These are phyloP conservation scores for Salvelinus namaycush DNA, from an alignment of 2,113 vertebrate genomes.

Conservation along the genomic window DNA sequence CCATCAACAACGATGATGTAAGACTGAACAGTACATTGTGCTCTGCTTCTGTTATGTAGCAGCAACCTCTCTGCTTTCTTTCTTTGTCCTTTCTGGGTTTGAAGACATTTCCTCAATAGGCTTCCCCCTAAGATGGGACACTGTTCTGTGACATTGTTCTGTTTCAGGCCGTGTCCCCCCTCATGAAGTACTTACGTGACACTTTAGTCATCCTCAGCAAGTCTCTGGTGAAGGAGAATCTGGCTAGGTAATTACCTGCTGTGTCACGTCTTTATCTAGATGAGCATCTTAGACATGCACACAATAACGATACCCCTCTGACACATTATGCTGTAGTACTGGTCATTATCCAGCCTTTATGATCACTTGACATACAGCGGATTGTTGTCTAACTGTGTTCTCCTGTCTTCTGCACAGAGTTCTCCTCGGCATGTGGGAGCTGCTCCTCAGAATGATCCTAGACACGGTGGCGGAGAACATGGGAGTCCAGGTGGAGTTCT, in stretches of 20 bases:
- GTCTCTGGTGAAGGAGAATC: slow-evolving; percentile 82
- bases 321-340: not conserved
- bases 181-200: slow-evolving; percentile 88
- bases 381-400: slow-evolving; percentile 4
- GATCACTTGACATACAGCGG: not conserved
- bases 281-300: not conserved
- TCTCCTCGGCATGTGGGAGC: slow-evolving; percentile 84
- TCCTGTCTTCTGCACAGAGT: slow-evolving; percentile 64
- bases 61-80: not conserved
- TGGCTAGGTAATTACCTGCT: slow-evolving; percentile 71
- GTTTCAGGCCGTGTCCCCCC: slow-evolving; percentile 81
- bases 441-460: slow-evolving; percentile 82
- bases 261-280: not conserved
- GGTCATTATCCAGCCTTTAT: slow-evolving; percentile 33
- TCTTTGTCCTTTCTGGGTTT: too few relatives aligned
- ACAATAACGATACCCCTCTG: slow-evolving; percentile 27
- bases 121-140: not conserved
- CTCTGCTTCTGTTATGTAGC: not conserved
- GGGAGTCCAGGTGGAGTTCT: slow-evolving; percentile 86
- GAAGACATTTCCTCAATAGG: too few relatives aligned
- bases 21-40: slow-evolving; percentile 25
- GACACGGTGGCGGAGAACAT: slow-evolving; percentile 79
- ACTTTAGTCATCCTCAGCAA: slow-evolving; percentile 80
- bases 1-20: slow-evolving; percentile 87
- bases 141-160: slow-evolving; percentile 23